Evolutionary conservation across 2,113 vertebrate species (phyloP), one percentile per base, ranked within the genome.

Genomic region (Actinemys pallida): DNA sequence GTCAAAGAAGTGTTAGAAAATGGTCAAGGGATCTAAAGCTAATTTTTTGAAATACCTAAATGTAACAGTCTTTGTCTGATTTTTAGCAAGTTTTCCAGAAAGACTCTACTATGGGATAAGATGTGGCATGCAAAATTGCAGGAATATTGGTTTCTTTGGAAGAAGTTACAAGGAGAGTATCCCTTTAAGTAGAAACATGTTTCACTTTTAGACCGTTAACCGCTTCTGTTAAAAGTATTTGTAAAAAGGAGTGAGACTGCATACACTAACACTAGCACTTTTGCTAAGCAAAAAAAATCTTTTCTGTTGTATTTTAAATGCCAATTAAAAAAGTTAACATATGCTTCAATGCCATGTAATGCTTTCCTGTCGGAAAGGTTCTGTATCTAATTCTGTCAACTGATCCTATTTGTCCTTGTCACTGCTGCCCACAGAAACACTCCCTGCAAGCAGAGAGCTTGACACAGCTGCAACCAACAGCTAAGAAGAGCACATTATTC

Each of bases 241-340:
- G 88, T 90, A 88, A 90, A 94, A 95, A 78, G 11, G 6, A 92
- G 45, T 94, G 65, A 81, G 62, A 62, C 52, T 90, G 93, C 91
- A 87, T 90, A 81, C 86, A 72, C 53, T 79, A 94, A 87, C 57
- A 83, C 27, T 65, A 80, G 69, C 81, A 54, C 10, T 93, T 81
- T 42, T 90, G 92, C 84, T 81, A 84, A 83, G 90, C 52, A 84
- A 3, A 56, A 92, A 84, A 57, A 52, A 52, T 84, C 2, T 17
- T 92, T 10, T 62, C 35, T 89, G 95, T 86, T 82, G 7, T 76
- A 57, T 5, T 54, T 29, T n/a, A 89, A 87, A 81, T 92, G 79
- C 19, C 86, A 89, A 17, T 7, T 24, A 12, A 45, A 75, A 75
- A 42, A 11, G 22, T 39, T 22, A 75, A 75, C 22, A 13, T 42